Percentiles rank a stretch among this genome's conserved stretches.
Evolutionary conservation across 35 echinoderm and acorn worm genomes (phyloP).

Genomic region (Amphiura filiformis): DNA sequence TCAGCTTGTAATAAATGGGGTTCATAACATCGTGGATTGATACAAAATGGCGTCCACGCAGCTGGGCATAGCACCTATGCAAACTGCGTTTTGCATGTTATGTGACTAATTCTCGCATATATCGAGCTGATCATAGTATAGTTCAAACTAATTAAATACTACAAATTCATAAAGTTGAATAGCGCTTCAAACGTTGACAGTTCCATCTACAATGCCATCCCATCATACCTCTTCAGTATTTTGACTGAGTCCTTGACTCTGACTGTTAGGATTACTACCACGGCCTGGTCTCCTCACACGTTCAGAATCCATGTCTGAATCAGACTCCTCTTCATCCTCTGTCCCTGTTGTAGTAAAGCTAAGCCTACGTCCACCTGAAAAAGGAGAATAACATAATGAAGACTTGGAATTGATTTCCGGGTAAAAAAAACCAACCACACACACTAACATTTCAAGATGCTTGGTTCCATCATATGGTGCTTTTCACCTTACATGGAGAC

Average conservation of each 20-base stretch:
- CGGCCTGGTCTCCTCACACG: constrained; percentile 33
- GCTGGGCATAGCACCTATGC: too few species aligned
- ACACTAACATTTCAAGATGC: background rate
- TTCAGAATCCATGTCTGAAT: constrained; percentile 20
- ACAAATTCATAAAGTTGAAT: too few species aligned
- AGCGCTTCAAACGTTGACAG: too few species aligned
- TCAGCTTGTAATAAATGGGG: too few species aligned
- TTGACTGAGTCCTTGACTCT: constrained; percentile 71
- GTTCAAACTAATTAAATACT: too few species aligned
- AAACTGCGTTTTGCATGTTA: too few species aligned
- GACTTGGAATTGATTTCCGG: background rate
- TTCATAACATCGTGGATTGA: too few species aligned
- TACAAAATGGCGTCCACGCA: too few species aligned
- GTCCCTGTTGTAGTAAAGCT: background rate
- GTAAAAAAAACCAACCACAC: background rate
- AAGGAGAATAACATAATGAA: background rate
- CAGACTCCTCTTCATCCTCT: constrained; percentile 48
- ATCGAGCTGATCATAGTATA: too few species aligned
- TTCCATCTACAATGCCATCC: too few species aligned
- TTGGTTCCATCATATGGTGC: background rate
- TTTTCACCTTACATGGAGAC: background rate
- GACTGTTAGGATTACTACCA: constrained; percentile 37
- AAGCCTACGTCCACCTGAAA: background rate
- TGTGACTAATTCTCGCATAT: too few species aligned
- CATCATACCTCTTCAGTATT: constrained; percentile 78